Evolutionary conservation across 2,797 vertebrate genomes (phyloP).

Genomic region (Moxostoma hubbsi): DNA sequence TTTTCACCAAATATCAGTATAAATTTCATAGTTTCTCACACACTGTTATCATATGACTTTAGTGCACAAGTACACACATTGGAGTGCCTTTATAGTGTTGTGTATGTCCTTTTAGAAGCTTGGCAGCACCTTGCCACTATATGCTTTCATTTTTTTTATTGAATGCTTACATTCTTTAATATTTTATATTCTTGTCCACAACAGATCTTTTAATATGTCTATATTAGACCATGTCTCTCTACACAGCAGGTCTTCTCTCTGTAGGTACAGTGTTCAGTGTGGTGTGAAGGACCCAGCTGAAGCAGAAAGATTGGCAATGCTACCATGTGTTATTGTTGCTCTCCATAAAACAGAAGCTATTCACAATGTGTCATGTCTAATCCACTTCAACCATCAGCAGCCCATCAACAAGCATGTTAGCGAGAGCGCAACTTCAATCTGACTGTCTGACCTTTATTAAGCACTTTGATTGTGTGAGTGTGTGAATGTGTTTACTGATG

Average conservation of each 20-base stretch:
- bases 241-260: slow-evolving; percentile 31
- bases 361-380: slow-evolving; percentile 38
- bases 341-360: slow-evolving; percentile 43
- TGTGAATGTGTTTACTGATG: slow-evolving; percentile 29
- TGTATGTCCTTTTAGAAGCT: not conserved
- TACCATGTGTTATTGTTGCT: slow-evolving; percentile 31
- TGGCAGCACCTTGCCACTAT: no score
- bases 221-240: not conserved
- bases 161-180: not conserved
- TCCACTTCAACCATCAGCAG: slow-evolving; percentile 28
- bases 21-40: no score
- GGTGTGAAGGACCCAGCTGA: slow-evolving; percentile 58
- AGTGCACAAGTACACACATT: no score
- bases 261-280: slow-evolving; percentile 27
- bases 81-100: no score
- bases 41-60: no score
- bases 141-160: no score
- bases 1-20: no score
- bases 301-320: slow-evolving; percentile 56
- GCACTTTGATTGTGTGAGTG: slow-evolving; percentile 27
- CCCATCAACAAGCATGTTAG: slow-evolving; percentile 12
- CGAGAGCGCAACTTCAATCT: not conserved
- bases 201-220: slow-evolving; percentile 4
- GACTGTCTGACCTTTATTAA: slow-evolving; percentile 6
- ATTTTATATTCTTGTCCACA: not conserved